Evolutionary conservation across 2,888 invertebrate genomes (phyloP), one percentile per base, ranked within the genome.

Genomic region (Sesamia inferens): DNA sequence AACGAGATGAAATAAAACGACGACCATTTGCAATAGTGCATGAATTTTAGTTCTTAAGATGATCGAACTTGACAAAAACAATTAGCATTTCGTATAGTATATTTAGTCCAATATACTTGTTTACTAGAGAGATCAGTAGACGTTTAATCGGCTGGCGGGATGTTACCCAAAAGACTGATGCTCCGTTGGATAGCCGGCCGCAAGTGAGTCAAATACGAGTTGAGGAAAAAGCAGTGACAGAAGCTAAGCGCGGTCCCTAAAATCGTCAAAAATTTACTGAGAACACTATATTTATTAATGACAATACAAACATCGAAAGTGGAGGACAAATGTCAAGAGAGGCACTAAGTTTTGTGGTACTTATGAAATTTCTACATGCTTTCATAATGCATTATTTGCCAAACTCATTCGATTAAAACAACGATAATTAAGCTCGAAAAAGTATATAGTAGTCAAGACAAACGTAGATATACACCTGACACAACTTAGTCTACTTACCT

Each of bases 401-500:
- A 8, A 65, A 22, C 10, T 22, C 14, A 10, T 44, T 62, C 16
- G 22, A 11, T 7, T 10, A 63, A 63, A 44, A 7, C 22, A 63
- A 44, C 11, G 0, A 47, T 19, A 0, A 24, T 13, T 62, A 24
- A 22, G 16, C 13, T 48, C 2, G 0, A 39, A 39, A n/a, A 4
- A 14, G 13, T 31, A 11, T n/a, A 31, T 16, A 63, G n/a, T 6
- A 63, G 16, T 31, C 24, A 47, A 64, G 5, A 16, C 16, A 39
- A 66, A 42, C 22, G 11, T 44, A 7, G 8, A 13, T 24, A 31
- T 31, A 31, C 31, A 31, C 4, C 13, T 47, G 16, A 51, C n/a
- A 69, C 22, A 67, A 10, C 4, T 11, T 62, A 47, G 13, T 1
- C 0, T 75, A 94, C 97, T 97, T 94, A 97, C 97, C 96, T 71